Evolutionary conservation across 2,113 vertebrate genomes (phyloP).

Genomic region (Atlantisia rogersi): DNA sequence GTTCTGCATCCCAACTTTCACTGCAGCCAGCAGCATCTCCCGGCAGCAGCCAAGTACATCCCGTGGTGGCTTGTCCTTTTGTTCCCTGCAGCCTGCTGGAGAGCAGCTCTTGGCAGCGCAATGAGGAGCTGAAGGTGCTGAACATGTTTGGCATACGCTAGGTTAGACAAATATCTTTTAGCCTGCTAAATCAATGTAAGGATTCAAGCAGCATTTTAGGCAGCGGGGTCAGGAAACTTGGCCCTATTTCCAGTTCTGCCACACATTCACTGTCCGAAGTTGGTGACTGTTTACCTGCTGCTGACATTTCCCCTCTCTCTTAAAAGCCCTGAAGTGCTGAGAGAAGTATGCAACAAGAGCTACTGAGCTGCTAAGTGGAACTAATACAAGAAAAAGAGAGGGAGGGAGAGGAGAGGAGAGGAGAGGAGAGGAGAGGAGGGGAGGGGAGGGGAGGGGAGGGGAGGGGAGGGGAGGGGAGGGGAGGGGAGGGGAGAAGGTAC

Average conservation of each 20-base stretch:
- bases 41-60: background rate
- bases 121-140: background rate
- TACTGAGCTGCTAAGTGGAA: background rate
- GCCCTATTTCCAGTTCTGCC: background rate
- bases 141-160: background rate
- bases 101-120: background rate
- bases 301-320: background rate
- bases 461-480: no score
- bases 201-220: background rate
- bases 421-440: no score
- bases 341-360: background rate
- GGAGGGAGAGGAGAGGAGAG: no score
- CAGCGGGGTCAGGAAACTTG: background rate
- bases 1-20: background rate
- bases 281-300: background rate
- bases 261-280: background rate
- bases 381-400: background rate
- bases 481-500: no score
- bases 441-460: no score
- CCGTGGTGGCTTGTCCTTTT: background rate
- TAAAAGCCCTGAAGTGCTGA: background rate
- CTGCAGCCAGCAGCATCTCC: fast-evolving
- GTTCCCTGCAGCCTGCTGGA: background rate
- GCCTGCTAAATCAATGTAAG: background rate
- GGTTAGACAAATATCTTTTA: background rate